Evolutionary conservation across 2,888 invertebrate genomes (phyloP).

Genomic region (Celastrina argiolus): DNA sequence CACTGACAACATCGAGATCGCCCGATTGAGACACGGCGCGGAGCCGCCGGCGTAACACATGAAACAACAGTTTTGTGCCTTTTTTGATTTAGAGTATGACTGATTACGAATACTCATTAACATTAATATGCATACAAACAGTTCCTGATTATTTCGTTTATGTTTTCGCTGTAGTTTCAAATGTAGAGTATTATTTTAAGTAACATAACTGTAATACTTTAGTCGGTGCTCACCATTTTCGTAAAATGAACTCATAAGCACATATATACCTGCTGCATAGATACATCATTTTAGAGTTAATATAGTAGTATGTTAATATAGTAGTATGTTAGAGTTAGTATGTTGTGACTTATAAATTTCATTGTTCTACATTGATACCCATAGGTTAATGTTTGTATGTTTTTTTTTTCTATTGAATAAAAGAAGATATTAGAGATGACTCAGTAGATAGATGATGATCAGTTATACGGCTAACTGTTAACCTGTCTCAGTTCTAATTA

Average conservation of each 20-base stretch:
- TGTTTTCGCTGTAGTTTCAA: neutral
- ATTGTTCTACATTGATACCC: too few relatives aligned
- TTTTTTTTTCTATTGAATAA: too few relatives aligned
- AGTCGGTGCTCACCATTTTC: neutral
- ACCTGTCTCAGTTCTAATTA: too few relatives aligned
- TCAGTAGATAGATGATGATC: too few relatives aligned
- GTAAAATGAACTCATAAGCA: neutral
- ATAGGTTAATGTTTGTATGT: too few relatives aligned
- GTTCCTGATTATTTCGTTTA: slow-evolving; percentile 7
- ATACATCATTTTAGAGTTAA: too few relatives aligned
- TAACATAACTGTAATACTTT: neutral
- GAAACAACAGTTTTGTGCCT: slow-evolving; percentile 1
- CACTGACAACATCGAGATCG: slow-evolving; percentile 17
- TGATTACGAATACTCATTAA: slow-evolving; percentile 14
- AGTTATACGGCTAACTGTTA: too few relatives aligned
- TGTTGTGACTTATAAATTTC: too few relatives aligned
- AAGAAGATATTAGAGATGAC: too few relatives aligned
- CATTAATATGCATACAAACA: neutral
- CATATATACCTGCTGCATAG: neutral
- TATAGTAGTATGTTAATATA: too few relatives aligned
- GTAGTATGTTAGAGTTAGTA: too few relatives aligned
- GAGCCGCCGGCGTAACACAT: neutral
- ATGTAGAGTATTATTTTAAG: neutral
- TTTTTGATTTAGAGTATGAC: slow-evolving; percentile 15
- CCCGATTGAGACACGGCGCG: neutral